Conservation (phyloP, 1,140 invertebrate species). For the Tetramorium parvispinum region DNA sequence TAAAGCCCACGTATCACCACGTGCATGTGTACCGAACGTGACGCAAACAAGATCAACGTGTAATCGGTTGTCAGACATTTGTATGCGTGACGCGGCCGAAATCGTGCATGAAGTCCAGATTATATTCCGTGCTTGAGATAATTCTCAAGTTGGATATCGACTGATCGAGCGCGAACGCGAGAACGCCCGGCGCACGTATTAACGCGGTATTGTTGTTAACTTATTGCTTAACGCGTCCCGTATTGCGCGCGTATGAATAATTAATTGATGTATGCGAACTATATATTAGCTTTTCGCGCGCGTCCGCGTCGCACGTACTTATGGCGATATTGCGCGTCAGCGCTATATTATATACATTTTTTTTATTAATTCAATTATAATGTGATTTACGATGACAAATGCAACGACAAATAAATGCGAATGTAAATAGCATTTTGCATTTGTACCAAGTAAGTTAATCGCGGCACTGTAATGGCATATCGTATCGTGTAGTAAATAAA, state of each 20-base stretch:
- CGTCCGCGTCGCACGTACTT: background rate
- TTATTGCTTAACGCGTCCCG: background rate
- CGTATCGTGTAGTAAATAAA: constrained; percentile 31
- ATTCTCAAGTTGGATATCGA: constrained; percentile 52
- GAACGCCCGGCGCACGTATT: background rate
- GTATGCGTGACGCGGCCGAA: constrained; percentile 59
- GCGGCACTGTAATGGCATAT: background rate
- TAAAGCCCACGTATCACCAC: constrained; percentile 53
- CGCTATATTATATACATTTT: background rate
- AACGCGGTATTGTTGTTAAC: constrained; percentile 1
- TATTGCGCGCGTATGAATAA: background rate
- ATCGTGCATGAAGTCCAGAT: constrained; percentile 59
- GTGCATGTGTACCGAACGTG: constrained; percentile 70
- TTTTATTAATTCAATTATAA: constrained; percentile 17
- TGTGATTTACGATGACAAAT: constrained; percentile 33
- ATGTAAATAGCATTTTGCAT: constrained; percentile 2
- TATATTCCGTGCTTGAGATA: constrained; percentile 52
- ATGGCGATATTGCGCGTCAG: background rate
- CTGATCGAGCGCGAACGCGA: background rate
- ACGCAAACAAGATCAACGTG: constrained; percentile 69
- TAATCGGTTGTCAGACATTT: constrained; percentile 67
- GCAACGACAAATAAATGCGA: constrained; percentile 17
- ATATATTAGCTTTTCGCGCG: background rate
- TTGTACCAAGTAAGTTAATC: constrained; percentile 24
- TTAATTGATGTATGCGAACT: constrained; percentile 23